Evolutionary conservation across 2,888 invertebrate species (phyloP).

Genomic region (Exocentrus adspersus): DNA sequence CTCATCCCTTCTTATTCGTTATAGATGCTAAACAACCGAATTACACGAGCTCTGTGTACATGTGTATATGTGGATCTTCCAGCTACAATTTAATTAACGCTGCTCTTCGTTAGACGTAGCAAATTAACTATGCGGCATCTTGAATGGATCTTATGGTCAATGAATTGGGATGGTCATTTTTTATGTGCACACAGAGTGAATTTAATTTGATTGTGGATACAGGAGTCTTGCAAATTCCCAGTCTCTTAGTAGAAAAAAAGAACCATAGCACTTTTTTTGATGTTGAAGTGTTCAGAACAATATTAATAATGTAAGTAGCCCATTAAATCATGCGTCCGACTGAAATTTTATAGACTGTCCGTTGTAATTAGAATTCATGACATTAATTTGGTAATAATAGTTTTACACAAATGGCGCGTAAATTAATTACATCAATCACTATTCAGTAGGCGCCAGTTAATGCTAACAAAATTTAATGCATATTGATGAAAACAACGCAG

Average conservation of each 20-base stretch:
- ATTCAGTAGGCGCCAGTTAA: not conserved
- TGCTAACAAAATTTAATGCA: conserved; percentile 12
- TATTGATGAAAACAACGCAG: conserved; percentile 5
- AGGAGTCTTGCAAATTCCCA: too few relatives aligned
- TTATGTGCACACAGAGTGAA: not conserved
- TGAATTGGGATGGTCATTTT: not conserved
- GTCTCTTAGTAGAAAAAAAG: too few relatives aligned
- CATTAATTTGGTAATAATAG: conserved; percentile 1
- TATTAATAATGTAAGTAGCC: too few relatives aligned
- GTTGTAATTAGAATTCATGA: not conserved
- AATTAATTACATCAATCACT: conserved; percentile 20
- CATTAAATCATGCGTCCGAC: too few relatives aligned
- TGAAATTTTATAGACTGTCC: too few relatives aligned
- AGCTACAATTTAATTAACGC: conserved; percentile 20
- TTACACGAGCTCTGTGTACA: conserved; percentile 19
- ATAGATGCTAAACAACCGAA: conserved; percentile 43
- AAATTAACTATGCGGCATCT: conserved; percentile 23
- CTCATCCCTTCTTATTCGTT: conserved; percentile 43
- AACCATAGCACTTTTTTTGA: too few relatives aligned
- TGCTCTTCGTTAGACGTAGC: conserved; percentile 20
- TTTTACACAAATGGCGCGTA: not conserved
- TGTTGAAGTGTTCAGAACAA: not conserved
- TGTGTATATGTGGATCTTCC: conserved; percentile 21
- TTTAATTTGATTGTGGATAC: too few relatives aligned
- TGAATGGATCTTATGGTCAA: conserved; percentile 15